Evolutionary conservation across 2,113 vertebrate genomes (phyloP).

Genomic region (Manacus vitellinus): DNA sequence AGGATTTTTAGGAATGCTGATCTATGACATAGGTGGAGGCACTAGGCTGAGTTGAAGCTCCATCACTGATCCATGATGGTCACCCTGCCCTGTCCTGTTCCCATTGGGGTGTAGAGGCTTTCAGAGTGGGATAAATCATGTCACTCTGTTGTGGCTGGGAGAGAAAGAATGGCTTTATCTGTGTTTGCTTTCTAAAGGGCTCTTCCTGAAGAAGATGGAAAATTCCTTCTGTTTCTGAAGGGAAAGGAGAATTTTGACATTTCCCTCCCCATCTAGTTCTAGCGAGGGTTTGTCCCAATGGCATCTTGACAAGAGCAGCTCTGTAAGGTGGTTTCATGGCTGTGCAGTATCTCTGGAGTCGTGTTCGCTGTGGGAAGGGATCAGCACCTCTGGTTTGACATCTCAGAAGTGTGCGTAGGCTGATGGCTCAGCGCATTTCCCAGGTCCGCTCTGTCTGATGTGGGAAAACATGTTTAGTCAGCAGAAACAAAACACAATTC

Average conservation of each 20-base stretch:
- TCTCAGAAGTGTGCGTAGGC: neutral
- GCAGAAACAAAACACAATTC: neutral
- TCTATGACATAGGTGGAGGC: rapidly evolving
- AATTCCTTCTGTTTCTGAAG: neutral
- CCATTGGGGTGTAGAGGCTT: neutral
- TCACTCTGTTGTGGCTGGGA: neutral
- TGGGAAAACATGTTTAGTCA: neutral
- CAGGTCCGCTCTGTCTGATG: neutral
- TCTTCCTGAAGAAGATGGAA: neutral
- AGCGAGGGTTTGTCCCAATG: neutral
- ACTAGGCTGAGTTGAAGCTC: neutral
- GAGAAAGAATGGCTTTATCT: neutral
- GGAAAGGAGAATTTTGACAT: neutral
- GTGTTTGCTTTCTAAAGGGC: neutral
- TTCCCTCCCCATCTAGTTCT: neutral
- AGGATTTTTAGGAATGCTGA: neutral
- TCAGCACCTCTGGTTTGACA: neutral
- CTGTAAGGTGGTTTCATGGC: rapidly evolving
- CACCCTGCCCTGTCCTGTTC: neutral
- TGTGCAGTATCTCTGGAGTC: neutral
- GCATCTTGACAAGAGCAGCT: neutral
- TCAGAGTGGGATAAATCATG: neutral
- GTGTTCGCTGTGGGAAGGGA: neutral
- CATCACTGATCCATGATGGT: neutral
- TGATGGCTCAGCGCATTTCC: neutral